A percentile compares a stretch with the other conserved stretches of the same genome.
phyloP scores from a whole-genome alignment of 2,113 vertebrate species.

The Coturnix japonica region DNA sequence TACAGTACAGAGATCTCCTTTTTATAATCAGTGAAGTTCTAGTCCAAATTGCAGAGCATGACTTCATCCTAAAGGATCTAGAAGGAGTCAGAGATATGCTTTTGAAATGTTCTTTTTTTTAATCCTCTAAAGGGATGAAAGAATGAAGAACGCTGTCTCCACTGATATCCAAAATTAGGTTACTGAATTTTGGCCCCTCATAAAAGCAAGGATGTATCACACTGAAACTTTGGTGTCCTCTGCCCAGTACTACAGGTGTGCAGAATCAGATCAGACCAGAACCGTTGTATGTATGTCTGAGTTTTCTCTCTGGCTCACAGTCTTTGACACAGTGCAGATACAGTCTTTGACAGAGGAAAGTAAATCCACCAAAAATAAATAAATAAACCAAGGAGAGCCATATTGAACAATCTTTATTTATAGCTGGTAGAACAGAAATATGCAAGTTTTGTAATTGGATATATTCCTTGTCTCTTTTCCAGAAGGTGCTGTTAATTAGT shows the following conservation, averaged over 20 bases:
- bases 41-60: not conserved
- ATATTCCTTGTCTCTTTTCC: conserved; percentile 39
- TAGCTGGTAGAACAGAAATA: conserved; percentile 37
- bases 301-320: not conserved
- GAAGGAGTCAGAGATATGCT: not conserved
- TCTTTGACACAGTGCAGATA: not conserved
- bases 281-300: not conserved
- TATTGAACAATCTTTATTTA: conserved; percentile 52
- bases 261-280: not conserved
- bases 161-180: not conserved
- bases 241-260: not conserved
- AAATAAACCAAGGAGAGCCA: not conserved
- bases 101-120: rapidly evolving
- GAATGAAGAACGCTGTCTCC: not conserved
- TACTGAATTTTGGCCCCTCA: not conserved
- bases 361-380: not conserved
- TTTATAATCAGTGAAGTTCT: not conserved
- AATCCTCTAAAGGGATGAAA: not conserved
- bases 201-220: not conserved
- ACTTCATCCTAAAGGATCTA: not conserved
- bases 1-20: not conserved
- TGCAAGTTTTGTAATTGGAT: conserved; percentile 31
- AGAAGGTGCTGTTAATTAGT: conserved; percentile 63
- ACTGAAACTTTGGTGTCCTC: rapidly evolving
- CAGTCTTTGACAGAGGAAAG: not conserved